phyloP scores from a whole-genome alignment of 2,888 invertebrate genomes.

The Beris chalybata region DNA sequence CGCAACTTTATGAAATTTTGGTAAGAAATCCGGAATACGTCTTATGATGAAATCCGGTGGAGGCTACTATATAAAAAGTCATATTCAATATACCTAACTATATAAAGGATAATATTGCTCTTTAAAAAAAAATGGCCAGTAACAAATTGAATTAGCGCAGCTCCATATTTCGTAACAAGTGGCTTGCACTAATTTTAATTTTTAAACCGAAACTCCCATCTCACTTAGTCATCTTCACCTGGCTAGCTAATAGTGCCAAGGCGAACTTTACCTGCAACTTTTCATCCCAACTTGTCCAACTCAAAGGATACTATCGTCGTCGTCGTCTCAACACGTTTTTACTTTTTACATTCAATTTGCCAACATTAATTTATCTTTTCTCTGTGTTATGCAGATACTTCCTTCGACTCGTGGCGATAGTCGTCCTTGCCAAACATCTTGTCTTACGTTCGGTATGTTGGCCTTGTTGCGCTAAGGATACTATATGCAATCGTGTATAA shows the following conservation, averaged over 20 bases:
- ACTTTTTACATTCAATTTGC: constrained; percentile 31
- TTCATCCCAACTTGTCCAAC: constrained; percentile 1
- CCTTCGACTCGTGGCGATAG: not conserved
- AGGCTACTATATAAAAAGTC: too few relatives aligned
- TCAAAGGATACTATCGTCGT: constrained; percentile 12
- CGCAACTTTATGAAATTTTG: too few relatives aligned
- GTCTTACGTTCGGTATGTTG: not conserved
- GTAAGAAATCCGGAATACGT: too few relatives aligned
- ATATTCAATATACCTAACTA: too few relatives aligned
- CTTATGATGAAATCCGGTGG: too few relatives aligned
- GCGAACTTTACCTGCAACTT: constrained; percentile 1
- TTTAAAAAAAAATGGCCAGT: not conserved
- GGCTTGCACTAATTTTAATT: constrained; percentile 16
- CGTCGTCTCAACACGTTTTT: constrained; percentile 15
- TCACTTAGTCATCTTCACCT: constrained; percentile 18
- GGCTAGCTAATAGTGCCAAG: constrained; percentile 18
- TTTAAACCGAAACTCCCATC: constrained; percentile 2
- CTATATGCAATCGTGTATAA: not conserved
- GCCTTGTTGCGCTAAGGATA: constrained; percentile 1
- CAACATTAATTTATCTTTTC: constrained; percentile 23
- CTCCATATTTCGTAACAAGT: constrained; percentile 14
- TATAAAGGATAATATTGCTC: too few relatives aligned
- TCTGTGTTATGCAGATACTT: constrained; percentile 24
- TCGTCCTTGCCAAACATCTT: not conserved
- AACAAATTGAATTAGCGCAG: constrained; percentile 24